phyloP scores from a whole-genome alignment of 2,888 invertebrate genomes.

The Sinelater perroti region DNA sequence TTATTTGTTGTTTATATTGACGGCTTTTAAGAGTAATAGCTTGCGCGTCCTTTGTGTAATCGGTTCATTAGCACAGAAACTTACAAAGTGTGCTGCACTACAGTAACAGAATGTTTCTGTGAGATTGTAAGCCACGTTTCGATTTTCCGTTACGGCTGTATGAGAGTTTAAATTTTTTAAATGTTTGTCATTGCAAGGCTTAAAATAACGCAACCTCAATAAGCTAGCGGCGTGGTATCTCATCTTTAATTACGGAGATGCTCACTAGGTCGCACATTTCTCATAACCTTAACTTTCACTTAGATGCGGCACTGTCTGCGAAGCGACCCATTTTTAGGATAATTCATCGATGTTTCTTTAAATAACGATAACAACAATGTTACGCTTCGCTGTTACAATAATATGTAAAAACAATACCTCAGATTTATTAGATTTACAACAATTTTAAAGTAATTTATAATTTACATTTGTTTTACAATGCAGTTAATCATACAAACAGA shows the following conservation, averaged over 20 bases:
- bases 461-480: not conserved
- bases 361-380: not conserved
- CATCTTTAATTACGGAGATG: slow-evolving; percentile 19
- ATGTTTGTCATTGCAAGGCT: too few species aligned
- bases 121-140: too few species aligned
- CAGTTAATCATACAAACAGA: not conserved
- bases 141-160: too few species aligned
- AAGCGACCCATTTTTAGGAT: slow-evolving; percentile 25
- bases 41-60: too few species aligned
- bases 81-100: too few species aligned
- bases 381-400: not conserved
- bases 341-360: not conserved
- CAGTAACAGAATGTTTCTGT: too few species aligned
- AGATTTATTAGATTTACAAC: not conserved
- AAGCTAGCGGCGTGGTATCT: not conserved
- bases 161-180: too few species aligned
- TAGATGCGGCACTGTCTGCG: slow-evolving; percentile 38
- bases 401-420: not conserved
- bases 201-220: slow-evolving; percentile 4
- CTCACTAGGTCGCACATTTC: slow-evolving; percentile 45
- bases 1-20: too few species aligned
- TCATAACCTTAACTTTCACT: slow-evolving; percentile 47
- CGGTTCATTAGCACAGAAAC: too few species aligned
- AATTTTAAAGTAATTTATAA: not conserved
- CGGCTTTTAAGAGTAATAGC: too few species aligned